Evolutionary conservation across 2,113 vertebrate species (phyloP).

Genomic region (Melanerpes aurifrons): DNA sequence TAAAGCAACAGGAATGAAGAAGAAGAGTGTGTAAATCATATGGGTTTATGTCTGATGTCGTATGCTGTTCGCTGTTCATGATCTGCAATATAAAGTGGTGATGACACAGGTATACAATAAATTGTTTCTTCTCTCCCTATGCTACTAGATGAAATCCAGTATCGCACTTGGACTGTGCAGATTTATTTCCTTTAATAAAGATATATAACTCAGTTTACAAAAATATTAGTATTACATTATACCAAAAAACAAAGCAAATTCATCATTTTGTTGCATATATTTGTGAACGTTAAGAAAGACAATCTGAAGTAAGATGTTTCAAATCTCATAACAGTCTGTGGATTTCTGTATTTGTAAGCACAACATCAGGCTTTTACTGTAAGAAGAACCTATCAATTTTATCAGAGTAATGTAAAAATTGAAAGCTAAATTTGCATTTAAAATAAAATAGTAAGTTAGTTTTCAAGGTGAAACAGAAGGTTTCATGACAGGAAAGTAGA

Average conservation of each 20-base stretch:
- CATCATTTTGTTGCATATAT: not conserved
- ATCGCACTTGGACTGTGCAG: not conserved
- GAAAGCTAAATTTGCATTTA: not conserved
- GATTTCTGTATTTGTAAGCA: not conserved
- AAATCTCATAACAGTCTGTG: not conserved
- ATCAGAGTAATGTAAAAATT: not conserved
- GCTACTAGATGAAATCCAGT: not conserved
- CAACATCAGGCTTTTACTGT: not conserved
- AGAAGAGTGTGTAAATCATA: not conserved
- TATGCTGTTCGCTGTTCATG: not conserved
- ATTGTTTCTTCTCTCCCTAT: not conserved
- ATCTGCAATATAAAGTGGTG: not conserved
- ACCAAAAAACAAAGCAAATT: not conserved
- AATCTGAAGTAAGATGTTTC: not conserved
- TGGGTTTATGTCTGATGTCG: not conserved
- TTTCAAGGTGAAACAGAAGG: not conserved
- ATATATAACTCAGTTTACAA: not conserved
- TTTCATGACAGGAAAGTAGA: not conserved
- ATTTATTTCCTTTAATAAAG: not conserved
- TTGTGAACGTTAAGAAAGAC: not conserved
- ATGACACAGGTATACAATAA: not conserved
- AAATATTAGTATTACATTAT: not conserved
- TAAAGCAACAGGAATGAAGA: not conserved
- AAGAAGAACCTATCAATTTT: not conserved
- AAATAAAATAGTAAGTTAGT: not conserved